phyloP scores from a whole-genome alignment of 2,113 vertebrate species.

The Rostratula benghalensis region DNA sequence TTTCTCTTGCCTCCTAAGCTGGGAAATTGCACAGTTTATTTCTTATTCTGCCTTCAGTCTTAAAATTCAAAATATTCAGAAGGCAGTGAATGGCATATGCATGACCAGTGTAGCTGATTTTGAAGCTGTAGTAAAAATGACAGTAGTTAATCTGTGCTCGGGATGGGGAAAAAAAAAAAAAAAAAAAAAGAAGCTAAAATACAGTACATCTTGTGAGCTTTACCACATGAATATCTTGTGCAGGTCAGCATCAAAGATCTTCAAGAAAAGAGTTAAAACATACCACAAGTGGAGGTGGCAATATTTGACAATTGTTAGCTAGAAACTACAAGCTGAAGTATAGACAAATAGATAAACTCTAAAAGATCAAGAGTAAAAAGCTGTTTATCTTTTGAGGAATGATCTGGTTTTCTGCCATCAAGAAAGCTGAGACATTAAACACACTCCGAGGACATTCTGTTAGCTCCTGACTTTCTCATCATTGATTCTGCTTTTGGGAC shows the following conservation, averaged over 20 bases:
- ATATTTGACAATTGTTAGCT: background rate
- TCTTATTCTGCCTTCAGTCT: background rate
- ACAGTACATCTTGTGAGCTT: accelerated
- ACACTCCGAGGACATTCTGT: background rate
- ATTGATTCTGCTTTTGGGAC: background rate
- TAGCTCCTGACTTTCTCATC: background rate
- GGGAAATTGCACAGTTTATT: background rate
- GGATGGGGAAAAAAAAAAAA: background rate
- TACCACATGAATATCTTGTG: background rate
- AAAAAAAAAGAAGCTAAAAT: background rate
- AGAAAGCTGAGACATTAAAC: background rate
- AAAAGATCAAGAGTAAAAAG: background rate
- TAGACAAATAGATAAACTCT: background rate
- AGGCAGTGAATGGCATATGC: background rate
- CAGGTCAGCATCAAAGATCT: background rate
- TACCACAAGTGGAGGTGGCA: background rate
- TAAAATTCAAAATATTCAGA: background rate
- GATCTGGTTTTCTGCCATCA: background rate
- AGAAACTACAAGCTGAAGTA: background rate
- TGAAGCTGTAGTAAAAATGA: background rate
- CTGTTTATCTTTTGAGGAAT: background rate
- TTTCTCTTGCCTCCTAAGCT: background rate
- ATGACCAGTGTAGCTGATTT: background rate
- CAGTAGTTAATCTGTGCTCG: background rate
- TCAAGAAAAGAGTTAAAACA: background rate